Percentiles rank a stretch among this genome's conserved stretches.
Evolutionary conservation across 1,140 invertebrate species (phyloP).

Genomic region (Drosophila pectinifera): DNA sequence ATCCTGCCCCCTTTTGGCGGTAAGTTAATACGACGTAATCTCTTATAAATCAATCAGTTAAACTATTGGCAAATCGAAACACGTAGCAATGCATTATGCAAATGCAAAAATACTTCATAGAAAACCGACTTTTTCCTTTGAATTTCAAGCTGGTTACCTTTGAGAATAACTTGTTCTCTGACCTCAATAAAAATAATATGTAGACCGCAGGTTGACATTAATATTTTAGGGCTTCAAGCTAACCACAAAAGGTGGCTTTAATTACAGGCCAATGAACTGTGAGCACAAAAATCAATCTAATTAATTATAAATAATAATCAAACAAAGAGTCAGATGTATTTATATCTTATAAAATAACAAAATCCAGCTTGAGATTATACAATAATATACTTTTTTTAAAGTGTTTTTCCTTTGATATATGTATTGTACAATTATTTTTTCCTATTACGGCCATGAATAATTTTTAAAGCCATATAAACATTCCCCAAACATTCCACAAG

Average conservation of each 20-base stretch:
- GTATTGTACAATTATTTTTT: background rate
- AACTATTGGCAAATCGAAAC: conserved; percentile 10
- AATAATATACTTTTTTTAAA: too few relatives aligned
- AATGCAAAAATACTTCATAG: background rate
- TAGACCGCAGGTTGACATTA: background rate
- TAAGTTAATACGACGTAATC: conserved; percentile 14
- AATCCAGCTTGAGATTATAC: too few relatives aligned
- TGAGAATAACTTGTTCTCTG: background rate
- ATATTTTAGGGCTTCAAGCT: conserved; percentile 11
- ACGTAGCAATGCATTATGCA: conserved; percentile 9
- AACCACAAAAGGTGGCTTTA: conserved; percentile 4
- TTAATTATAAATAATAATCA: too few relatives aligned
- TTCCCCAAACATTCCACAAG: conserved; percentile 9
- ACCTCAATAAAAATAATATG: background rate
- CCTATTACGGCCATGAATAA: background rate
- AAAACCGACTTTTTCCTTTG: background rate
- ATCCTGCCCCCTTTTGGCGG: conserved; percentile 44
- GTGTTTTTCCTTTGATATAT: background rate
- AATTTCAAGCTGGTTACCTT: background rate
- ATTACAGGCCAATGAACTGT: background rate
- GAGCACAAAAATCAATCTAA: background rate
- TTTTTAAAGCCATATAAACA: background rate
- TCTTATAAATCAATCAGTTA: background rate
- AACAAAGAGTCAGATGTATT: too few relatives aligned
- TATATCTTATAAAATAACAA: too few relatives aligned